phyloP scores from a whole-genome alignment of 1,140 invertebrate species.

The Scaptomyza graminum region DNA sequence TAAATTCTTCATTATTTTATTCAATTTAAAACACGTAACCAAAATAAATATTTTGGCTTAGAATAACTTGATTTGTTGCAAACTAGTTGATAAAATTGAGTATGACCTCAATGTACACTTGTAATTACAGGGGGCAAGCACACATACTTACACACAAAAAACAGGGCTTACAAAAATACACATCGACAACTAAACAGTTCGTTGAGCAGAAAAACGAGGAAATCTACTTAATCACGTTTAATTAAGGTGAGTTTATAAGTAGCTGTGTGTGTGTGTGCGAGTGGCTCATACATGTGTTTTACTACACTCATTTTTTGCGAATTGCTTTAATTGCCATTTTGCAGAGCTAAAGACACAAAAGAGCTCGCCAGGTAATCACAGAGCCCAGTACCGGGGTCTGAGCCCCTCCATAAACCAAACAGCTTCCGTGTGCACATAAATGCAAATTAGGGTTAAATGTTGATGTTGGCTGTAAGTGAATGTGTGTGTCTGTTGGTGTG shows the following conservation, averaged over 20 bases:
- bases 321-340: slow-evolving; percentile 75
- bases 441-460: slow-evolving; percentile 81
- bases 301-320: slow-evolving; percentile 57
- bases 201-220: slow-evolving; percentile 79
- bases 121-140: slow-evolving; percentile 58
- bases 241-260: slow-evolving; percentile 82
- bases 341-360: slow-evolving; percentile 67
- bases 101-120: slow-evolving; percentile 44
- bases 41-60: not conserved
- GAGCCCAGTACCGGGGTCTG: slow-evolving; percentile 16
- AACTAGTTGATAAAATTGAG: slow-evolving; percentile 17
- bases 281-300: slow-evolving; percentile 26
- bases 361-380: slow-evolving; percentile 43
- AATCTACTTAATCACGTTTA: slow-evolving; percentile 83
- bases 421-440: slow-evolving; percentile 64
- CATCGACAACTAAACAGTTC: slow-evolving; percentile 79
- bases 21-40: too few species aligned
- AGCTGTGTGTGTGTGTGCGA: slow-evolving; percentile 37
- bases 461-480: slow-evolving; percentile 41
- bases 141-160: slow-evolving; percentile 13
- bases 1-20: too few species aligned
- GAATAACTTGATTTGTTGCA: slow-evolving; percentile 10
- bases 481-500: slow-evolving; percentile 13
- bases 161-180: slow-evolving; percentile 38
- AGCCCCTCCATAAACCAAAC: slow-evolving; percentile 45